Conservation (phyloP, 2,113 vertebrate genomes). For the Hemiprocne comata region DNA sequence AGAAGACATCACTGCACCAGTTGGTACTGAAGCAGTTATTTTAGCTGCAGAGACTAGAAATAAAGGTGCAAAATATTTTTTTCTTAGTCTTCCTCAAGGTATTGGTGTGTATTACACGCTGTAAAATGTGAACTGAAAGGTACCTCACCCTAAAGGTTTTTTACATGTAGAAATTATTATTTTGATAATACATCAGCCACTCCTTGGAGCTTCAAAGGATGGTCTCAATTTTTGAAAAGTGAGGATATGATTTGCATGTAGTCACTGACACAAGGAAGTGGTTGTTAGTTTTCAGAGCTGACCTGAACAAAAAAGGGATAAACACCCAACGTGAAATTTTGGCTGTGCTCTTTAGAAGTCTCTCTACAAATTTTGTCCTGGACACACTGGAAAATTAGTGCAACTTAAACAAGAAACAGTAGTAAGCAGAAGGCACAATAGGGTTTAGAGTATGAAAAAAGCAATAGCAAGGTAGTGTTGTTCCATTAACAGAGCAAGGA, state of each 20-base stretch:
- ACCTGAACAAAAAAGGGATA: background rate
- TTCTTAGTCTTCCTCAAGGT: background rate
- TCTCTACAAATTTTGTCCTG: background rate
- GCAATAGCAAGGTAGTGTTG: background rate
- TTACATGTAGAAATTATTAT: background rate
- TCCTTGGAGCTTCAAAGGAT: background rate
- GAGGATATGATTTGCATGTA: background rate
- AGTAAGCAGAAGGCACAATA: background rate
- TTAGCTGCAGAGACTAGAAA: background rate
- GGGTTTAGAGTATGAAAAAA: background rate
- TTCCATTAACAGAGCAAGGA: background rate
- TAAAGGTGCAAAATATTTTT: background rate
- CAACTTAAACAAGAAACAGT: background rate
- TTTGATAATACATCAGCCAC: background rate
- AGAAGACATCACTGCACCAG: background rate
- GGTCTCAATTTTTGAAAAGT: background rate
- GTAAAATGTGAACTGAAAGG: background rate
- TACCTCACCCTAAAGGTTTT: background rate
- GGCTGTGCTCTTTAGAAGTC: background rate
- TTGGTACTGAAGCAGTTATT: background rate
- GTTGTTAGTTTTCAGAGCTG: background rate
- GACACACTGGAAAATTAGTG: background rate
- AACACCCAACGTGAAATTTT: background rate
- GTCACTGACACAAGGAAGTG: background rate
- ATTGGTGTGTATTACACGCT: rapidly evolving